A percentile compares a stretch with the other conserved stretches of the same genome.
Evolutionary conservation across 1,140 invertebrate genomes (phyloP).

Genomic region (Drosophila sucinea): DNA sequence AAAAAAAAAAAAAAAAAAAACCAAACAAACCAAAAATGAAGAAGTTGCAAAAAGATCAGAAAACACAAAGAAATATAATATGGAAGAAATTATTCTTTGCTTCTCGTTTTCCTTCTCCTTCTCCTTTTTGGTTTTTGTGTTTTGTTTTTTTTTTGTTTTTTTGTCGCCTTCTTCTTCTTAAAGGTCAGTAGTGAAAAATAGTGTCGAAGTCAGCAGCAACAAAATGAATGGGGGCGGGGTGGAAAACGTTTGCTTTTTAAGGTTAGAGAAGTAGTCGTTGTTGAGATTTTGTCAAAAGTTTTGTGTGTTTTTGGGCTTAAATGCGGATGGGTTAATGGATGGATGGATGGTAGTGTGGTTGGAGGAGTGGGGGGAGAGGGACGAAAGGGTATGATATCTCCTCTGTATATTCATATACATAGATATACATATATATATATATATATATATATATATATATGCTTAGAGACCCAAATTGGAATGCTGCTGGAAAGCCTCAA

Average conservation of each 20-base stretch:
- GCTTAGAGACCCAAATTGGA: slow-evolving; percentile 57
- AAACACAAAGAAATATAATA: neutral
- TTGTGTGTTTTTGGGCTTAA: neutral
- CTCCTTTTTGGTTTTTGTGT: neutral
- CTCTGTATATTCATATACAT: neutral
- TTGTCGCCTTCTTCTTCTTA: neutral
- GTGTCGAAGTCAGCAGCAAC: neutral
- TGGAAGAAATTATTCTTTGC: neutral
- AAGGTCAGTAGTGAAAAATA: neutral
- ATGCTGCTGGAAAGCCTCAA: slow-evolving; percentile 84
- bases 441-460: neutral
- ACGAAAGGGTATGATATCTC: neutral
- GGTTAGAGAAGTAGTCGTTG: slow-evolving; percentile 26
- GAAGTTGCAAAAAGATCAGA: neutral
- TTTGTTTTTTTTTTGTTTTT: neutral
- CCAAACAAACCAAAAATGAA: no score
- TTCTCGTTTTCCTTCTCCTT: neutral
- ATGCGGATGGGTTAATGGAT: neutral
- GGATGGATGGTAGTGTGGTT: neutral
- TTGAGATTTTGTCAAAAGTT: slow-evolving; percentile 56
- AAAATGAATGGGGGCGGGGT: neutral
- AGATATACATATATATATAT: neutral
- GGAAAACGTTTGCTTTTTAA: neutral
- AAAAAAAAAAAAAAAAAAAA: no score
- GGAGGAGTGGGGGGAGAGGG: neutral